Percentiles rank a stretch among this genome's conserved stretches.
Evolutionary conservation across 2,113 vertebrate species (phyloP).

Genomic region (Perognathus longimembris): DNA sequence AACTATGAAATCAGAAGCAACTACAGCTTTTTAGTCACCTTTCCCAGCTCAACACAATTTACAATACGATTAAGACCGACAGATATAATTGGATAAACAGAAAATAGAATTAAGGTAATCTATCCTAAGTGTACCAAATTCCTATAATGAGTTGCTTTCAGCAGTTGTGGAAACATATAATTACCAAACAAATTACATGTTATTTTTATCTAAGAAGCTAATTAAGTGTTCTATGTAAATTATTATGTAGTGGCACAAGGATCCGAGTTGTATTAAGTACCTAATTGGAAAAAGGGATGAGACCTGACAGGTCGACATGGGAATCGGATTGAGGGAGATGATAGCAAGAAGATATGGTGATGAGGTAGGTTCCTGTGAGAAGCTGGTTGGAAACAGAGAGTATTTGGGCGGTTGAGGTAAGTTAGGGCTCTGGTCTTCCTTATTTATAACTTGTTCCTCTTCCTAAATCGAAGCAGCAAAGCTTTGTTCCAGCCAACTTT

Average conservation of each 20-base stretch:
- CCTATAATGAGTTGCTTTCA: slow-evolving; percentile 85
- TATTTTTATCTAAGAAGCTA: slow-evolving; percentile 83
- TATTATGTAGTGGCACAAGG: slow-evolving; percentile 82
- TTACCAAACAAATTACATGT: slow-evolving; percentile 85
- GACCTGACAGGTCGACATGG: slow-evolving; percentile 69
- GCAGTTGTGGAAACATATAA: slow-evolving; percentile 85
- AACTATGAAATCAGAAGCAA: slow-evolving; percentile 68
- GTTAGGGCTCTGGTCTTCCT: background rate
- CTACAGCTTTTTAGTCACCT: slow-evolving; percentile 66
- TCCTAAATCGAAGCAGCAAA: background rate
- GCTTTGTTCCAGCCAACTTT: background rate
- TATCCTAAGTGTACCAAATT: slow-evolving; percentile 80
- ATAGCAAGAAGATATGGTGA: background rate
- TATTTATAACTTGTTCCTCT: background rate
- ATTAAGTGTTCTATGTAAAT: slow-evolving; percentile 85
- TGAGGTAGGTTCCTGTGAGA: background rate
- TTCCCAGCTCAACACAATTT: slow-evolving; percentile 63
- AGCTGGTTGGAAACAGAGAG: background rate
- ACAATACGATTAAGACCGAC: slow-evolving; percentile 71
- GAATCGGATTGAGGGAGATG: slow-evolving; percentile 31
- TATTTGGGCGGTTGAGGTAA: background rate
- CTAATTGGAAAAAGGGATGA: slow-evolving; percentile 79
- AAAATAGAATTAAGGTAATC: slow-evolving; percentile 87
- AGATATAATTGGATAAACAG: slow-evolving; percentile 84
- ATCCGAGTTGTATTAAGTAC: slow-evolving; percentile 77